Evolutionary conservation across 2,888 invertebrate species (phyloP), one percentile per base, ranked within the genome.

Genomic region (Agapostemon virescens): DNA sequence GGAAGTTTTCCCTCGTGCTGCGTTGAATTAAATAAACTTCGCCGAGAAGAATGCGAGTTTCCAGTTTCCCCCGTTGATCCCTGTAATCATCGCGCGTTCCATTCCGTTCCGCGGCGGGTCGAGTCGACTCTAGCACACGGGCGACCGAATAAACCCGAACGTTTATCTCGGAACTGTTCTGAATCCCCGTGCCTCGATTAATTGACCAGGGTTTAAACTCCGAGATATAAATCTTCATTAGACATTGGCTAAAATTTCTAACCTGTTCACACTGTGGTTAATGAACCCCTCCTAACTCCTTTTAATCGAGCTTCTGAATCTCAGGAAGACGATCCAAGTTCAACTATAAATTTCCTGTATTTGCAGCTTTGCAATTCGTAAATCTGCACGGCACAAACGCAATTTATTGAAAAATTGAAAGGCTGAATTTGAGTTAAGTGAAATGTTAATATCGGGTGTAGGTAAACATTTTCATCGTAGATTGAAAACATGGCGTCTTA

Each of bases 141-240:
- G 30, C 40, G 36, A 36, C 36, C 26, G 49, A 9, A 69, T 55
- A 63, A 74, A 70, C 58, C 26, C 17, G 23, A 45, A 74, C 73
- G 74, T 78, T 78, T 70, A 79, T 81, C 80, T 66, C 45, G 64
- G 61, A 78, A 79, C 64, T 58, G 79, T 78, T 66, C 30, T 38
- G 52, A 66, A 58, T 52, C 69, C 40, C 40, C 45, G 38, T 30
- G 72, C 55, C 33, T 17, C 79, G 79, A 81, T 79, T 81, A 81
- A 78, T 79, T 61, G 69, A 49, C 40, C 58, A n/a, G n/a, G 79
- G 49, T 81, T 79, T 73, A 70, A 79, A 42, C 69, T 66, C 49
- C 33, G 30, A 23, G 64, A 69, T 75, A 72, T 76, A 76, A 80
- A 80, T 80, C 76, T 76, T 82, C 80, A 80, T 82, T 80, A 80